Conservation (phyloP, 2,797 vertebrate species). For the Steatocranus sp. region DNA sequence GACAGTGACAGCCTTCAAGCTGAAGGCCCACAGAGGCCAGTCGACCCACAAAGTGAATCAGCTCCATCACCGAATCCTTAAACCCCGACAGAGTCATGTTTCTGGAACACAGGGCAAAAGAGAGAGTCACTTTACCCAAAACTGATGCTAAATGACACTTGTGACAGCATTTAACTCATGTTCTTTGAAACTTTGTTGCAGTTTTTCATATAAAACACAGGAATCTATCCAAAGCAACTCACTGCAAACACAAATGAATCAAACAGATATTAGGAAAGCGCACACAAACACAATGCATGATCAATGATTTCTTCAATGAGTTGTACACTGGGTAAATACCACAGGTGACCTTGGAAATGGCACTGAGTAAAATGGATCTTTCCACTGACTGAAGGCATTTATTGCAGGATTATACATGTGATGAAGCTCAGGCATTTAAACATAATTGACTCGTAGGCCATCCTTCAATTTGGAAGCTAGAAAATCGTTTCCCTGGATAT, state of each 20-base stretch:
- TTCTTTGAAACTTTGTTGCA: not conserved
- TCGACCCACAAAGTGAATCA: constrained; percentile 83
- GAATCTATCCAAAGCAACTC: constrained; percentile 12
- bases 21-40: constrained; percentile 79
- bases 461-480: not conserved
- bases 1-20: constrained; percentile 78
- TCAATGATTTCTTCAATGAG: not conserved
- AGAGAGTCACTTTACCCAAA: not conserved
- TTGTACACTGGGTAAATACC: not conserved
- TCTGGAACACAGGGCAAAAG: constrained; percentile 64
- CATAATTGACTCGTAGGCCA: not conserved
- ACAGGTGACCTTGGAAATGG: not conserved
- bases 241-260: not conserved
- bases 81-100: constrained; percentile 82
- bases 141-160: not conserved
- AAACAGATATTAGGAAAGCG: not conserved
- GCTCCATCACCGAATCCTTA: constrained; percentile 79
- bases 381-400: not conserved
- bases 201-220: not conserved
- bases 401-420: not conserved
- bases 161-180: not conserved
- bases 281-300: not conserved
- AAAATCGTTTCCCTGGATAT: not conserved
- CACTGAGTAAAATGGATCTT: constrained; percentile 3
- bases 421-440: constrained; percentile 7